Evolutionary conservation across 2,113 vertebrate species (phyloP).

Genomic region (Nettapus auritus): DNA sequence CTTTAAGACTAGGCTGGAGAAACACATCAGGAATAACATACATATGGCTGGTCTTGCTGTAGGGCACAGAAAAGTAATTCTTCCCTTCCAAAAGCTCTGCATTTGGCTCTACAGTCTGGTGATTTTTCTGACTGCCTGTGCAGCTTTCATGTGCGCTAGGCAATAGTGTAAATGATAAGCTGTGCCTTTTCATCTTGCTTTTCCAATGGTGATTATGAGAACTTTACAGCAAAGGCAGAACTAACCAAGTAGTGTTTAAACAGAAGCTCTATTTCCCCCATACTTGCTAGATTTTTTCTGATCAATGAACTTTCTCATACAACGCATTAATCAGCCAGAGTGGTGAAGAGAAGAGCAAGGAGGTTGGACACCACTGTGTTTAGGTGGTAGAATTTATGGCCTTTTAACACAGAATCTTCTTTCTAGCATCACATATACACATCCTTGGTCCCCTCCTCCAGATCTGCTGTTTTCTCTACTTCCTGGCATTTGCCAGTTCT

Average conservation of each 20-base stretch:
- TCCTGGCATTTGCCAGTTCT: neutral
- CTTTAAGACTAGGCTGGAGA: neutral
- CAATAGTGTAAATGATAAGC: neutral
- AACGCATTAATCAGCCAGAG: neutral
- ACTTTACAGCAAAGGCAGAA: neutral
- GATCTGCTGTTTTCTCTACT: neutral
- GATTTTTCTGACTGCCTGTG: neutral
- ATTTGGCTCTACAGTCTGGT: neutral
- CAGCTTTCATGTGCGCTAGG: neutral
- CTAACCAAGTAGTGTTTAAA: neutral
- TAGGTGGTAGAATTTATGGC: neutral
- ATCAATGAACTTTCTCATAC: neutral
- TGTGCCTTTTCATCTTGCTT: neutral
- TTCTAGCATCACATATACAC: neutral
- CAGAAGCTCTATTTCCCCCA: neutral
- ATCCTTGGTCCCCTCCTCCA: neutral
- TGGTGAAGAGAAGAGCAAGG: neutral
- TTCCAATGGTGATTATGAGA: neutral
- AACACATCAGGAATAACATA: neutral
- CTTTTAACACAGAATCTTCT: neutral
- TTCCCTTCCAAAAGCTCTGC: neutral
- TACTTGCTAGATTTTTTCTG: neutral
- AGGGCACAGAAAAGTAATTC: neutral
- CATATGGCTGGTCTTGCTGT: neutral
- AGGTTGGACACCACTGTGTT: neutral